Percentiles rank a stretch among this genome's conserved stretches.
Conservation (phyloP, 2,113 vertebrate genomes). For the Pangasianodon hypophthalmus region DNA sequence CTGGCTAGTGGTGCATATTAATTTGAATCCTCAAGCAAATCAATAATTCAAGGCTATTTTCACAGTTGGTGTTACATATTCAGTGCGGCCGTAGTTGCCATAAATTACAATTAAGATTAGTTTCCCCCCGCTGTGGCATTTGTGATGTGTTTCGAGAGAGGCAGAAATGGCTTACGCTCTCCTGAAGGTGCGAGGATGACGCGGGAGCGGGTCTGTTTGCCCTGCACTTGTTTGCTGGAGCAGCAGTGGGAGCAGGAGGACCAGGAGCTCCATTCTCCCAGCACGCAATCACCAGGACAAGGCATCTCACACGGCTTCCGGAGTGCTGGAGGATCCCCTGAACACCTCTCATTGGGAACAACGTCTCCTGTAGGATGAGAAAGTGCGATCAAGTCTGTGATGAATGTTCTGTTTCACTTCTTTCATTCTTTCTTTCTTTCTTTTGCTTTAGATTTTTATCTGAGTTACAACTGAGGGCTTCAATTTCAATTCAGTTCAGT, state of each 20-base stretch:
- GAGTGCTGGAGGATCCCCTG: conserved; percentile 64
- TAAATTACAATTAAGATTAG: conserved; percentile 32
- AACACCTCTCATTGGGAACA: conserved; percentile 71
- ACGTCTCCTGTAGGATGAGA: conserved; percentile 71
- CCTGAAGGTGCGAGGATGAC: conserved; percentile 78
- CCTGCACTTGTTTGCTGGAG: conserved; percentile 76
- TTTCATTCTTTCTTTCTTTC: neutral
- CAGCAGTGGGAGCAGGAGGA: conserved; percentile 82
- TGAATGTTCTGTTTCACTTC: neutral
- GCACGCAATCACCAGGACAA: conserved; percentile 79
- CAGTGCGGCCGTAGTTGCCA: neutral
- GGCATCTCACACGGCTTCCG: conserved; percentile 74
- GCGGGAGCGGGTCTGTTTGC: conserved; percentile 77
- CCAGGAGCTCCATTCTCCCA: conserved; percentile 80
- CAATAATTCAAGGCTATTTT: conserved; percentile 33
- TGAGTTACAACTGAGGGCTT: neutral
- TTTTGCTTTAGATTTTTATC: neutral
- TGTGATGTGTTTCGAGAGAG: conserved; percentile 4
- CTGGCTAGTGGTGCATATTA: conserved; percentile 32
- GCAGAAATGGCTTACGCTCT: conserved; percentile 69
- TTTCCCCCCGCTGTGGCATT: neutral
- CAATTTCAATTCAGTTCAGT: too few relatives aligned
- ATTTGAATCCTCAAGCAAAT: conserved; percentile 33
- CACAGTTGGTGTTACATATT: conserved; percentile 13
- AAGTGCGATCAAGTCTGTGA: neutral